These are phyloP conservation scores for Catharus bicknelli DNA, from an alignment of 2,113 vertebrate species.

Conservation along the genomic window DNA sequence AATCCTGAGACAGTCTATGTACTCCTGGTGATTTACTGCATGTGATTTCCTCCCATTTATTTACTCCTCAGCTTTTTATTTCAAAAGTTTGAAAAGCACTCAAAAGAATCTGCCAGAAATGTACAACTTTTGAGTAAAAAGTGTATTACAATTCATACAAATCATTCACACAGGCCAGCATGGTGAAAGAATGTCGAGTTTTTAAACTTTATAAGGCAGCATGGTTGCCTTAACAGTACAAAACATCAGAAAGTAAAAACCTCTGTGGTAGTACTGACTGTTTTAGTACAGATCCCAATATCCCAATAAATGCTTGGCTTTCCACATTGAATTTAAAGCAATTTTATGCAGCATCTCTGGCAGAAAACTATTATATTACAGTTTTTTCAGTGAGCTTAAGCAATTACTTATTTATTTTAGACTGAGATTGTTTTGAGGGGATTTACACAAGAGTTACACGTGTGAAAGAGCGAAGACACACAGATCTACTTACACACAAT, in stretches of 20 bases:
- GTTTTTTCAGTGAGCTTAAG: background rate
- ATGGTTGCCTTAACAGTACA: background rate
- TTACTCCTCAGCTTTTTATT: constrained; percentile 3
- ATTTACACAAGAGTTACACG: background rate
- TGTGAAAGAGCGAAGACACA: background rate
- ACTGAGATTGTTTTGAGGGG: background rate
- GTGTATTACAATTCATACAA: background rate
- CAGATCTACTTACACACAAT: background rate
- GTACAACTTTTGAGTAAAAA: background rate
- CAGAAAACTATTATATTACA: background rate
- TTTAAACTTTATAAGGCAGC: background rate
- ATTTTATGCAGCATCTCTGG: background rate
- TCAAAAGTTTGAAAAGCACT: background rate
- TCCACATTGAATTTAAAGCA: background rate
- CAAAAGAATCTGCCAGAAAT: background rate
- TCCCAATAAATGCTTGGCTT: background rate
- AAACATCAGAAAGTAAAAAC: background rate
- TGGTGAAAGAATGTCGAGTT: background rate
- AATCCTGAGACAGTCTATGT: constrained; percentile 50
- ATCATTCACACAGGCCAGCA: background rate
- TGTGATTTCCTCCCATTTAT: constrained; percentile 59
- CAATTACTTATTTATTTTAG: background rate
- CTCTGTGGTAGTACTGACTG: background rate
- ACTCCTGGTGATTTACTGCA: constrained; percentile 64
- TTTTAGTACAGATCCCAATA: background rate